Percentiles rank a stretch among this genome's conserved stretches.
These are phyloP conservation scores for Thryonomys swinderianus DNA, from an alignment of 2,113 vertebrate genomes.

Conservation along the genomic window DNA sequence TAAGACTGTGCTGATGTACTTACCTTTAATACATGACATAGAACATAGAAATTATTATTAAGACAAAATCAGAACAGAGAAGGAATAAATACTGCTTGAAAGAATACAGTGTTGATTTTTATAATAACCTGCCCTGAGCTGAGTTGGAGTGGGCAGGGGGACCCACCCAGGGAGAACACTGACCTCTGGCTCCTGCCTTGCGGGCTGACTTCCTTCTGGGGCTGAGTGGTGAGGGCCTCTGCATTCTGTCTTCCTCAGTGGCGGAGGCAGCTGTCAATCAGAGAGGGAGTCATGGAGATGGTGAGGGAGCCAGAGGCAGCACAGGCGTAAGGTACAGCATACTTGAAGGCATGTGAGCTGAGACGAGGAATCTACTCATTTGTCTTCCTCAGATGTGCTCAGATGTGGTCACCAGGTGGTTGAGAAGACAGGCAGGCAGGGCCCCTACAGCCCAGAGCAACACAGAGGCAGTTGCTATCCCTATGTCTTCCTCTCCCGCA, in stretches of 20 bases:
- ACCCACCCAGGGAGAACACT: background rate
- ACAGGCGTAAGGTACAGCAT: background rate
- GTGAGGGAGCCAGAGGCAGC: accelerated
- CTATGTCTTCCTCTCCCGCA: background rate
- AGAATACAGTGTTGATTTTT: background rate
- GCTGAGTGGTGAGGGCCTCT: background rate
- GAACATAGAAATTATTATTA: background rate
- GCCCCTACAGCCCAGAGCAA: background rate
- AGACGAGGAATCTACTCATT: background rate
- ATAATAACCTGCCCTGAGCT: background rate
- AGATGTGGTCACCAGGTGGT: background rate
- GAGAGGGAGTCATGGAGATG: background rate
- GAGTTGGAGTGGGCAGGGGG: background rate
- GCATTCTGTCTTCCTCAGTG: background rate
- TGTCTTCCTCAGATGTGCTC: background rate
- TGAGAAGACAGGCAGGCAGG: background rate
- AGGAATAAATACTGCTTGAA: background rate
- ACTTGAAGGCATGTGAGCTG: background rate
- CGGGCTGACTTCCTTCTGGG: background rate
- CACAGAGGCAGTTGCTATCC: background rate
- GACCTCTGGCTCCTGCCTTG: background rate
- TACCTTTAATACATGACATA: background rate
- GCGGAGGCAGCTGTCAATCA: background rate
- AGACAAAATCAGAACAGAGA: background rate
- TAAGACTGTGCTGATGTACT: background rate